Base-by-base conservation (phyloP, 2,113 vertebrate genomes). In the Phrynosoma blainvillii region DNA sequence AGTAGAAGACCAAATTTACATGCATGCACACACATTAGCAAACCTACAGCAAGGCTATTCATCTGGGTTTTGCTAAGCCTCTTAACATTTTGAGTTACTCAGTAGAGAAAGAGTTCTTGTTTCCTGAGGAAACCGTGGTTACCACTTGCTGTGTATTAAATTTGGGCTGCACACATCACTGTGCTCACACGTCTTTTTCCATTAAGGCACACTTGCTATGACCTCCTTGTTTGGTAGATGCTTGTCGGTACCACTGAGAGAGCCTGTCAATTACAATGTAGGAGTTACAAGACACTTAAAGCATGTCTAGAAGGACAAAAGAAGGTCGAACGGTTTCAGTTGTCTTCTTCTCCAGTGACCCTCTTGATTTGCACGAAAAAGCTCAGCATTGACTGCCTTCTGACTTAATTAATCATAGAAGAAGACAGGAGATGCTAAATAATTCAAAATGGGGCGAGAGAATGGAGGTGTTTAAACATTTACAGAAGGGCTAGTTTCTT, bases 401-500 rank as follows among this genome's bases (percentile, higher is more conserved):
- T 68, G 2, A 82, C 88, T 90, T 88, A 90, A 93, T 87, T 81
- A 90, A 89, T 89, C 93, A 62, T 92, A 87, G 81, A 87, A 91
- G 88, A 73, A 92, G 87, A 59, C 86, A 91, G 30, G 88, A 89
- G 16, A 42, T 73, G n/a, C 87, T 78, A 88, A 92, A 91, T 92
- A 87, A 95, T 92, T 93, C 84, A 92, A 83, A 81, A 87, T 27
- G 82, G 30, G 30, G 56, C 62, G 23, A 73, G 65, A 65, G 25
- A 89, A 91, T 30, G 2, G 0, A 74, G 47, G 40, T 89, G 86
- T 89, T 75, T 88, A 92, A 95, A 93, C 89, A 91, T 88, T 93
- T 89, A 89, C 90, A 89, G 82, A 82, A 91, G 89, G 84, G 80
- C 87, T 76, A 66, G 79, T 84, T 92, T 93, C 79, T 83, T 95